These are phyloP conservation scores for Coilia nasus DNA, from an alignment of 2,797 vertebrate genomes.

Conservation along the genomic window DNA sequence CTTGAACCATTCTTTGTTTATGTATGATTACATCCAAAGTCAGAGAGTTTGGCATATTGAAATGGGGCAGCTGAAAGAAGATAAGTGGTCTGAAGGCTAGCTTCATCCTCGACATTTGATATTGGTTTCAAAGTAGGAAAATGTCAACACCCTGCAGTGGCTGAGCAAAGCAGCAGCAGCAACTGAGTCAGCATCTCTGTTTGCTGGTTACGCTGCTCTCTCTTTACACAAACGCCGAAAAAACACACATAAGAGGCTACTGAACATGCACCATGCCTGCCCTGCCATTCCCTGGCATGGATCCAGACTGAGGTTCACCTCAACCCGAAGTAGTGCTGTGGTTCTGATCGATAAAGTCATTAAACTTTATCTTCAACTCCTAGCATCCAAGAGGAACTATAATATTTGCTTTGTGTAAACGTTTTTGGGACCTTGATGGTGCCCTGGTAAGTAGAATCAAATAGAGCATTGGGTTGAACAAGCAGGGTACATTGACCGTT, in stretches of 20 bases:
- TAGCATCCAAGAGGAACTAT: conserved; percentile 11
- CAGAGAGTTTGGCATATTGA: background rate
- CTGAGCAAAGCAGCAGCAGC: background rate
- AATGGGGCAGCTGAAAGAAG: background rate
- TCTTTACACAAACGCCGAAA: background rate
- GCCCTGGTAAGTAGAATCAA: background rate
- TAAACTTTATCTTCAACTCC: conserved; percentile 31
- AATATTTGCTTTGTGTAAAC: conserved; percentile 38
- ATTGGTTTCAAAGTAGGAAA: background rate
- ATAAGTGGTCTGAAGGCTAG: background rate
- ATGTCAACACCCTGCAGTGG: background rate
- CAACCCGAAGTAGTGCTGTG: background rate
- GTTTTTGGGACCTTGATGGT: background rate
- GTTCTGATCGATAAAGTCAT: conserved; percentile 7
- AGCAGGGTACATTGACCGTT: background rate
- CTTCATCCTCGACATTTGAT: background rate
- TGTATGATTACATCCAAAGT: background rate
- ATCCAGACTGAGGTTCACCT: background rate
- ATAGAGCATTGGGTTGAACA: conserved; percentile 26
- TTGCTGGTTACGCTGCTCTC: background rate
- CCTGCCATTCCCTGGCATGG: background rate
- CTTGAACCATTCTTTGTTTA: background rate
- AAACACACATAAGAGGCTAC: background rate
- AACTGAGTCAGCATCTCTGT: background rate
- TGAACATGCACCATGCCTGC: background rate